These are phyloP conservation scores for Parazoanthus swiftii DNA, from an alignment of 92 coral and sea anemone genomes.

Conservation along the genomic window DNA sequence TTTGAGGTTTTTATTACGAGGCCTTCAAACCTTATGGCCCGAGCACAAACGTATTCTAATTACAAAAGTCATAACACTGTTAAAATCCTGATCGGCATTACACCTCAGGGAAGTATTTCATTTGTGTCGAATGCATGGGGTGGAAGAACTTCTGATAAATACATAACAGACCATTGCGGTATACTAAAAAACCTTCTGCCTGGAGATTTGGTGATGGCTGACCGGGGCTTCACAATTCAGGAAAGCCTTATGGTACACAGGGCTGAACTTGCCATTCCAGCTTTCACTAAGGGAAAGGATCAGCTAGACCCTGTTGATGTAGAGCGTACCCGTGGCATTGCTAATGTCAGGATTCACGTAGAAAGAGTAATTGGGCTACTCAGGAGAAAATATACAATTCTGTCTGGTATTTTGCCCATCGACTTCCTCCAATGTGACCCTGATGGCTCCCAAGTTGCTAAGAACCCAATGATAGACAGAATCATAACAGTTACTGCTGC, in stretches of 20 bases:
- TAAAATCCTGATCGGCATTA: conserved; percentile 62
- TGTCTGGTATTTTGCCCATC: conserved; percentile 51
- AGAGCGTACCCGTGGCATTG: conserved; percentile 57
- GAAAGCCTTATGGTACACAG: too few species aligned
- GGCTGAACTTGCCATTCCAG: conserved; percentile 58
- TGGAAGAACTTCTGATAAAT: conserved; percentile 71
- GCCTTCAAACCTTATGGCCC: conserved; percentile 51
- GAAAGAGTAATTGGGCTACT: conserved; percentile 58
- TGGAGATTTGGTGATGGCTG: conserved; percentile 58
- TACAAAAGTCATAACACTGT: conserved; percentile 69
- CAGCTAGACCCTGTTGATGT: conserved; percentile 60
- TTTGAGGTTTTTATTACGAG: conserved; percentile 49
- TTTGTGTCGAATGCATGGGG: conserved; percentile 77
- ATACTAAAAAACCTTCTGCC: conserved; percentile 58
- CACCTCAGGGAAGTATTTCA: conserved; percentile 69
- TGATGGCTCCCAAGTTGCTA: conserved; percentile 48
- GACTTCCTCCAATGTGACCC: conserved; percentile 41
- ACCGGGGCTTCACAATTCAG: conserved; percentile 34
- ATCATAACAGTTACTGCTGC: conserved; percentile 49
- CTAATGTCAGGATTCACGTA: conserved; percentile 58
- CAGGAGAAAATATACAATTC: conserved; percentile 48
- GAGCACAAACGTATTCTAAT: conserved; percentile 42
- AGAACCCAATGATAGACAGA: conserved; percentile 50
- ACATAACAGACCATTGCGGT: conserved; percentile 56
- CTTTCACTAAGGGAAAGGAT: conserved; percentile 57